phyloP scores from a whole-genome alignment of 2,888 invertebrate genomes.

The Yponomeuta sedellus region DNA sequence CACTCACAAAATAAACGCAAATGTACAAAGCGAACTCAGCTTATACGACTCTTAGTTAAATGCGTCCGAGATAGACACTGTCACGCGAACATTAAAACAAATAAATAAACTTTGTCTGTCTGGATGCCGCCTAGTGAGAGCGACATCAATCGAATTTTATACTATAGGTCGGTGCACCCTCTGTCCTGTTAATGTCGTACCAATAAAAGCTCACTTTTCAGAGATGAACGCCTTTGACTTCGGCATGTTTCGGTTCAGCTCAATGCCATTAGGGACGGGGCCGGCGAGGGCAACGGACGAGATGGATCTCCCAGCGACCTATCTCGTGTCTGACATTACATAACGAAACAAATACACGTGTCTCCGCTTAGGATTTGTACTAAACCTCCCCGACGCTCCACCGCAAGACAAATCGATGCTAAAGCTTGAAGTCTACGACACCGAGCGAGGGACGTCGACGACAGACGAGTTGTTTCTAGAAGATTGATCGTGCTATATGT shows the following conservation, averaged over 20 bases:
- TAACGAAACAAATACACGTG: constrained; percentile 9
- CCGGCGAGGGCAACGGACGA: constrained; percentile 3
- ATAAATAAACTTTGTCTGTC: background rate
- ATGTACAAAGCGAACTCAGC: constrained; percentile 35
- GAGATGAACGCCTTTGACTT: constrained; percentile 4
- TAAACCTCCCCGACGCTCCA: constrained; percentile 12
- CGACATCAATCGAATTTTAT: background rate
- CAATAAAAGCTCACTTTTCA: constrained; percentile 7
- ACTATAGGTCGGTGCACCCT: background rate
- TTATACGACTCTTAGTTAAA: background rate
- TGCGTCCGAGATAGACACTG: constrained; percentile 8
- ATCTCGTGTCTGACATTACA: constrained; percentile 1
- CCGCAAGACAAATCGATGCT: constrained; percentile 35
- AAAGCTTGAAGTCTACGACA: constrained; percentile 12
- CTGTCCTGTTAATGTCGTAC: constrained; percentile 4
- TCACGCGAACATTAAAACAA: background rate
- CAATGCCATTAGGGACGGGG: constrained; percentile 12
- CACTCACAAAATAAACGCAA: constrained; percentile 61
- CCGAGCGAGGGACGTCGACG: constrained; percentile 22
- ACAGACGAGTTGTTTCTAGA: constrained; percentile 18
- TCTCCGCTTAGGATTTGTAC: constrained; percentile 1
- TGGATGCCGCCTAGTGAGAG: background rate
- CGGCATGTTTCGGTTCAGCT: background rate
- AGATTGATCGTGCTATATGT: constrained; percentile 35
- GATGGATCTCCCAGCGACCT: constrained; percentile 4